Percentiles rank a stretch among this genome's conserved stretches.
Evolutionary conservation across 1,140 invertebrate species (phyloP).

Genomic region (Hyles vespertilio): DNA sequence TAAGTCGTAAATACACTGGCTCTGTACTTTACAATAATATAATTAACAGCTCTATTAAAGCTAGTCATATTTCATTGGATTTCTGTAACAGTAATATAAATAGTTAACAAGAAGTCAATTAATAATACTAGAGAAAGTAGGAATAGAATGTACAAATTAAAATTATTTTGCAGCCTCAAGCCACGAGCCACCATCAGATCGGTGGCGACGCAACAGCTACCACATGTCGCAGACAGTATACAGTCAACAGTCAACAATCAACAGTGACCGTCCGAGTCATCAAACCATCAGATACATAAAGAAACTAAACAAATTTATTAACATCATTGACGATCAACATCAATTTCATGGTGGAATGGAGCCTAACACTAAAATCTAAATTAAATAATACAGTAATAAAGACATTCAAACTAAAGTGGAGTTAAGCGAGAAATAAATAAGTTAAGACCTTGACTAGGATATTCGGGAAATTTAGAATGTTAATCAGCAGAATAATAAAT

Average conservation of each 20-base stretch:
- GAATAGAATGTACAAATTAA: slow-evolving; percentile 55
- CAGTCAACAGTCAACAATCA: neutral
- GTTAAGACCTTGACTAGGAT: slow-evolving; percentile 70
- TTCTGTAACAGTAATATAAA: slow-evolving; percentile 69
- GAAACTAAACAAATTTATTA: slow-evolving; percentile 57
- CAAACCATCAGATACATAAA: slow-evolving; percentile 18
- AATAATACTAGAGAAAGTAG: slow-evolving; percentile 58
- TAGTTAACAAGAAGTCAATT: slow-evolving; percentile 71
- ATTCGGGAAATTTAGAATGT: slow-evolving; percentile 67
- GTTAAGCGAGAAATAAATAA: slow-evolving; percentile 60
- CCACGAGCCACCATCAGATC: slow-evolving; percentile 2
- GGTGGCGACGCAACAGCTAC: neutral
- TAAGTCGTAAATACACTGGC: slow-evolving; percentile 72
- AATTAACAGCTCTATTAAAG: slow-evolving; percentile 70
- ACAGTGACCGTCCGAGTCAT: slow-evolving; percentile 5
- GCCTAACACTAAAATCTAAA: slow-evolving; percentile 55
- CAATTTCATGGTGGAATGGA: slow-evolving; percentile 51
- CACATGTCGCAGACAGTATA: neutral
- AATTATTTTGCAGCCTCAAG: slow-evolving; percentile 38
- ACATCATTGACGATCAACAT: slow-evolving; percentile 33
- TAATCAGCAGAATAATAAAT: slow-evolving; percentile 61
- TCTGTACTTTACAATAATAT: slow-evolving; percentile 71
- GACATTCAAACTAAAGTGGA: slow-evolving; percentile 58
- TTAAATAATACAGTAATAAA: slow-evolving; percentile 52
- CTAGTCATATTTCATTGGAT: slow-evolving; percentile 65